A percentile compares a stretch with the other conserved stretches of the same genome.
These are phyloP conservation scores for Saturnia japonica DNA, from an alignment of 2,888 invertebrate species.

Conservation along the genomic window DNA sequence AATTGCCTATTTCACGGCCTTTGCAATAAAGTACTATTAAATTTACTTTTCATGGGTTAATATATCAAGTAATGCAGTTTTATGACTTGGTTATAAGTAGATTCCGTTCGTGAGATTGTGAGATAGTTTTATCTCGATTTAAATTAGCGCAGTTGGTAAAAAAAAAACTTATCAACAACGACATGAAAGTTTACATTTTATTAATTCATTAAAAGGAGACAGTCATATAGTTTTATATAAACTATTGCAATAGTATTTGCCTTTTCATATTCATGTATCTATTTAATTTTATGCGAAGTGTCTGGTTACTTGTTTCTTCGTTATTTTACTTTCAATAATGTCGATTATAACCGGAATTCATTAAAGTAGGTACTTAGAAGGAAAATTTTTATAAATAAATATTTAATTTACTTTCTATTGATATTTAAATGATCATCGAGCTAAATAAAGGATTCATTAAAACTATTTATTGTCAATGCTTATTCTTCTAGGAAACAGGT, in stretches of 20 bases:
- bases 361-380: no score
- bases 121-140: constrained; percentile 32
- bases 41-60: neutral
- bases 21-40: no score
- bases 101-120: constrained; percentile 65
- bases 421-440: no score
- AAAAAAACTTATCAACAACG: neutral
- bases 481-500: no score
- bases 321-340: neutral
- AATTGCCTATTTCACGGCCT: no score
- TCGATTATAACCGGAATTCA: no score
- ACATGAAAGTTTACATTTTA: neutral
- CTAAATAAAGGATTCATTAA: no score
- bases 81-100: constrained; percentile 36
- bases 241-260: no score
- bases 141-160: neutral
- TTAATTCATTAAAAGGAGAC: neutral
- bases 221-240: neutral
- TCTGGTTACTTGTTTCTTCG: no score
- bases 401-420: no score
- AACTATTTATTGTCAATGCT: no score
- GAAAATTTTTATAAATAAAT: no score
- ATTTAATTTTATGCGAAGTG: neutral
- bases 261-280: neutral
- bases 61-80: constrained; percentile 27